Base-by-base conservation (phyloP, 2,113 vertebrate genomes). In the Megaceryle maxima region DNA sequence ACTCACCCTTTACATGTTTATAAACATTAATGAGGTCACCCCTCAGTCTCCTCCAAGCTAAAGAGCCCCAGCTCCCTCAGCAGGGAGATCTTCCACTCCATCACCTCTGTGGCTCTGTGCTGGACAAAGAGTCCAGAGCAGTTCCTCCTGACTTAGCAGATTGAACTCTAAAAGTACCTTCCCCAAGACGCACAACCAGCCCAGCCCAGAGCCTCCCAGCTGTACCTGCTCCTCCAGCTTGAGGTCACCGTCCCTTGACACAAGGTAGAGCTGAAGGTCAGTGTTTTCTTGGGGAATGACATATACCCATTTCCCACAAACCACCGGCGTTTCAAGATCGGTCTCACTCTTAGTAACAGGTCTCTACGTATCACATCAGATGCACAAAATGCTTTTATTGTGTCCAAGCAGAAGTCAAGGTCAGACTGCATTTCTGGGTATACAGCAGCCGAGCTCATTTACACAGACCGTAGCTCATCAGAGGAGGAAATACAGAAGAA, bases 331-430 rank as follows among this genome's bases (percentile, higher is more conserved):
- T 26, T 35, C 74, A 4, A 13, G 19, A 48, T 8, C 33, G 50
- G 39, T 6, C 63, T 6, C 1, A 1, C 29, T 1, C 2, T n/a
- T 19, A 91, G 88, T 59, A 95, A 97, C 39, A 41, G 60, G 25
- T 28, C 79, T 68, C 59, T 41, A 75, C 60, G 53, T 74, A 8
- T 37, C 51, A 77, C 43, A 72, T 90, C 16, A 74, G 97, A 87
- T 97, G 96, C 97, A 96, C 96, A 97, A 96, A 98, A 97, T 92
- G 94, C 96, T 94, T 98, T 98, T 98, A 98, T 98, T 98, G 75
- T 88, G 79, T 97, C 94, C 91, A 97, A 96, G 98, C 98, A 97
- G 96, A 91, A 85, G 64, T 96, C 87, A 80, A 73, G 87, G 94
- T 92, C 91, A 80, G 86, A 91, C 87, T 81, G 88, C 90, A 22